Base-by-base conservation (phyloP, 1,140 invertebrate genomes). In the Nymphalis io region DNA sequence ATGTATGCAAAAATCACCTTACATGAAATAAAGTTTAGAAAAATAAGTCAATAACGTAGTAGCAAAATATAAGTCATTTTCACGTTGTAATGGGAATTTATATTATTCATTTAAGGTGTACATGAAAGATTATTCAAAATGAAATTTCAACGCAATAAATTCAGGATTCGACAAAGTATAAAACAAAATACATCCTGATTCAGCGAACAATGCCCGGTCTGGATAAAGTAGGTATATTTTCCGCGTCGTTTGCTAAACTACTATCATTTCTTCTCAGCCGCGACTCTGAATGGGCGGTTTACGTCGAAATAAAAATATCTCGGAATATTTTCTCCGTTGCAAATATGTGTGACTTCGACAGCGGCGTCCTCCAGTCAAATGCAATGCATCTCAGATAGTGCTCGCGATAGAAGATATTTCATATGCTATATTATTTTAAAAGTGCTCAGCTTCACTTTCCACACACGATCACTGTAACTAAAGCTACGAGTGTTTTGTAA, bases 231-330 rank as follows among this genome's bases (percentile, higher is more conserved):
- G 44, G 60, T 38, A 53, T 51, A 62, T 62, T 62, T 62, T 62
- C 60, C 60, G 20, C 23, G n/a, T 48, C 60, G 46, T 51, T 46
- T 51, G 48, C 6, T 51, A 38, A 62, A 62, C 60, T 51, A 51
- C 60, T 62, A 62, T 62, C 60, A 62, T 62, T 51, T 46, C 44
- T 62, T 51, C 60, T 39, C 60, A 62, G 60, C 39, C 46, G 60
- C n/a, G 44, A 23, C 48, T 55, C 21, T 42, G 46, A 51, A 48
- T 51, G 60, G 27, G 42, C 60, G 60, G 42, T 53, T 53, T 53
- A 27, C 51, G 51, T 55, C 51, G 51, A n/a, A 55, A 55, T 55
- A 27, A 55, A 55, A 55, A 55, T 27, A 55, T 55, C 51, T 27
- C 15, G 20, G 20, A 23, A 55, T 55, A 55, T 55, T 55, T 18